Conservation (phyloP, 2,888 invertebrate genomes). For the Spilarctia lutea region DNA sequence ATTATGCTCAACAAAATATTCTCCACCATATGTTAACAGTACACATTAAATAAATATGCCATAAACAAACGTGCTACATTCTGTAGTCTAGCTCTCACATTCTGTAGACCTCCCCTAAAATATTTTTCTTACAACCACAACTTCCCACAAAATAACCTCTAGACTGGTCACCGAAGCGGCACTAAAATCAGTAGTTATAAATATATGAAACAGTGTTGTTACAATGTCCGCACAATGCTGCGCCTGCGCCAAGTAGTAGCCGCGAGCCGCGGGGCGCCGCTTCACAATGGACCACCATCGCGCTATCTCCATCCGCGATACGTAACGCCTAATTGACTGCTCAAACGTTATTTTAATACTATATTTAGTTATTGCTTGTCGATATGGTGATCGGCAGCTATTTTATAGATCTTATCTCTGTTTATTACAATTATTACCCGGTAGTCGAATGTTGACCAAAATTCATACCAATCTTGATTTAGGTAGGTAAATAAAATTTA, state of each 20-base stretch:
- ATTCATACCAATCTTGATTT: no score
- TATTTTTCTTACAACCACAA: conserved; percentile 49
- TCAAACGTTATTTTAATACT: conserved; percentile 82
- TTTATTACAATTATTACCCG: not conserved
- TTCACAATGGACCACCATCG: conserved; percentile 85
- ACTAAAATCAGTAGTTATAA: conserved; percentile 79
- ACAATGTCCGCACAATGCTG: conserved; percentile 65
- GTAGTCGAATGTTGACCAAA: not conserved
- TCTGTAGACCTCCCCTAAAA: conserved; percentile 10
- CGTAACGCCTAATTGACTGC: conserved; percentile 85
- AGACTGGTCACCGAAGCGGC: conserved; percentile 77
- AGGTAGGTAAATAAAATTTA: no score
- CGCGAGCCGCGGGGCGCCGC: conserved; percentile 71
- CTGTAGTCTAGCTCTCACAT: not conserved
- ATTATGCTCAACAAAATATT: not conserved
- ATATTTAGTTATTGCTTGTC: conserved; percentile 75
- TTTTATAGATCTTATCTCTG: conserved; percentile 47
- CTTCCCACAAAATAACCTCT: conserved; percentile 81
- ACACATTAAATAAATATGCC: not conserved
- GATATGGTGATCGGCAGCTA: conserved; percentile 51
- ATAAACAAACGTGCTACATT: not conserved
- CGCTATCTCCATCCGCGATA: conserved; percentile 84
- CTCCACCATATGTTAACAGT: not conserved
- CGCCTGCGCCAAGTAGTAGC: conserved; percentile 58
- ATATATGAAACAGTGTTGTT: conserved; percentile 78